A percentile compares a stretch with the other conserved stretches of the same genome.
Evolutionary conservation across 2,888 invertebrate species (phyloP).

Genomic region (Choristoneura rosaceana): DNA sequence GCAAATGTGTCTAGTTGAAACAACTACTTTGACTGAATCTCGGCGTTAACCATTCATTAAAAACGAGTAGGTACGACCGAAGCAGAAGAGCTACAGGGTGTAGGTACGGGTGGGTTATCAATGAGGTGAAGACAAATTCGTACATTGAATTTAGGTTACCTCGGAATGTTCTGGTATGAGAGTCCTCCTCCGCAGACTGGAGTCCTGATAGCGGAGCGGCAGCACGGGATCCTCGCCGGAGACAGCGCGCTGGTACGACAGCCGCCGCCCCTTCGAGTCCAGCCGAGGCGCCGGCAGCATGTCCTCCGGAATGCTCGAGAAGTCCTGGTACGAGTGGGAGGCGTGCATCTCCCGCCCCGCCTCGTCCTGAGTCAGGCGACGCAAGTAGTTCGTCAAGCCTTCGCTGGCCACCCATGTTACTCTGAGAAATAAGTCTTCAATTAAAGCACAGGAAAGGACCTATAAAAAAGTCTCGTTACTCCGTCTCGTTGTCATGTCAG

Average conservation of each 20-base stretch:
- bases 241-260: constrained; percentile 79
- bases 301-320: constrained; percentile 66
- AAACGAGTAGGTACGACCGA: too few relatives aligned
- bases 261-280: constrained; percentile 68
- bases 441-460: background rate
- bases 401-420: constrained; percentile 80
- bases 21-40: too few relatives aligned
- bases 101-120: too few relatives aligned
- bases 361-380: constrained; percentile 72
- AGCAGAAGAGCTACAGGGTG: too few relatives aligned
- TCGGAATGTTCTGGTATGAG: constrained; percentile 62
- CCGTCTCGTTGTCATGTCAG: background rate
- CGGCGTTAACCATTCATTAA: too few relatives aligned
- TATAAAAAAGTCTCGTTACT: background rate
- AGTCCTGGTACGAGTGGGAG: constrained; percentile 69
- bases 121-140: background rate
- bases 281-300: constrained; percentile 51
- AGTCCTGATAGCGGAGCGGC: constrained; percentile 58
- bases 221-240: constrained; percentile 74
- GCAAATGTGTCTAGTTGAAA: too few relatives aligned
- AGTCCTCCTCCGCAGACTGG: constrained; percentile 57
- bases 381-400: constrained; percentile 72
- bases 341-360: constrained; percentile 61
- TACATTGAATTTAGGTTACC: constrained; percentile 51
- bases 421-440: constrained; percentile 53